Conservation (phyloP, 2,113 vertebrate species). For the Protomyctophum bolini region DNA sequence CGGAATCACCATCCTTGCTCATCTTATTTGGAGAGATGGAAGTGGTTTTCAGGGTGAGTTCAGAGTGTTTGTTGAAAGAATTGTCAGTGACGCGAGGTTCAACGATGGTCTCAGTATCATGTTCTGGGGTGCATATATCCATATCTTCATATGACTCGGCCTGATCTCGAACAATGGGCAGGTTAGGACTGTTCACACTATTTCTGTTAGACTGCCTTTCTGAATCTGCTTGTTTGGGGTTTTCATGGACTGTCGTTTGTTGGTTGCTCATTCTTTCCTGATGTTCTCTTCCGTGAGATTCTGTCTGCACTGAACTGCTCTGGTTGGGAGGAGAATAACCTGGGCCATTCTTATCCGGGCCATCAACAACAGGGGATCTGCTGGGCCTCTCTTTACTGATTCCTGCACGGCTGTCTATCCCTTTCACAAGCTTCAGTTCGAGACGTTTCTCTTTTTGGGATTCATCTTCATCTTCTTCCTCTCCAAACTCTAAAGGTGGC, state of each 20-base stretch:
- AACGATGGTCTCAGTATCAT: slow-evolving; percentile 68
- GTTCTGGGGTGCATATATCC: slow-evolving; percentile 90
- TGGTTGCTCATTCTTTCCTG: slow-evolving; percentile 24
- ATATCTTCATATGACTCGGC: slow-evolving; percentile 84
- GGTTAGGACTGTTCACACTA: slow-evolving; percentile 19
- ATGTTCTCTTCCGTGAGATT: slow-evolving; percentile 43
- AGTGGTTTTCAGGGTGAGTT: slow-evolving; percentile 39
- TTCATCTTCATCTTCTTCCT: slow-evolving; percentile 89
- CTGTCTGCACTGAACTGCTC: slow-evolving; percentile 21
- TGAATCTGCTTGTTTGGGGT: slow-evolving; percentile 49
- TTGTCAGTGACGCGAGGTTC: slow-evolving; percentile 43
- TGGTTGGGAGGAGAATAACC: slow-evolving; percentile 31
- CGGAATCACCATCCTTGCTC: slow-evolving; percentile 10
- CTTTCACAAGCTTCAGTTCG: not conserved
- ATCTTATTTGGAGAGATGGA: slow-evolving; percentile 28
- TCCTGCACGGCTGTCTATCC: slow-evolving; percentile 36
- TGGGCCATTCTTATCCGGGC: slow-evolving; percentile 24
- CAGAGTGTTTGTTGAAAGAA: slow-evolving; percentile 8
- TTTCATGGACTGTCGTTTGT: slow-evolving; percentile 41
- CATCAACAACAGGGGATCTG: slow-evolving; percentile 42
- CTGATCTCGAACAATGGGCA: slow-evolving; percentile 60
- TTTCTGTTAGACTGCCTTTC: slow-evolving; percentile 54
- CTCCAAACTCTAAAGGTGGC: slow-evolving; percentile 93
- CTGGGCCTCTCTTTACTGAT: slow-evolving; percentile 25
- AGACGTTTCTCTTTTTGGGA: slow-evolving; percentile 59